phyloP scores from a whole-genome alignment of 1,140 invertebrate species.

The Cecropterus lyciades region DNA sequence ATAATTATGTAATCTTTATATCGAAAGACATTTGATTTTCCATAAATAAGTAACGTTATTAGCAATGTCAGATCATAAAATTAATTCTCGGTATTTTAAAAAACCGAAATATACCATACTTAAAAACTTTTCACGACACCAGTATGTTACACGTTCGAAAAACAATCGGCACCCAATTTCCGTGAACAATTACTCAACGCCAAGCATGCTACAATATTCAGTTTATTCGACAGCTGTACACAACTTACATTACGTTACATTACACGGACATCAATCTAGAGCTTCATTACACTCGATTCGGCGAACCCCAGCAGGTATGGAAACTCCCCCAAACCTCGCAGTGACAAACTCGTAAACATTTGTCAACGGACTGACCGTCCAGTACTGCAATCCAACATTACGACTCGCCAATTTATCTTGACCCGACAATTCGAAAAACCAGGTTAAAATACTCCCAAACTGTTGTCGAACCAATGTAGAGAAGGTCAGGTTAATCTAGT shows the following conservation, averaged over 20 bases:
- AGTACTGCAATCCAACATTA: conserved; percentile 67
- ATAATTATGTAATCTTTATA: too few relatives aligned
- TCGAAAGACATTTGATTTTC: too few relatives aligned
- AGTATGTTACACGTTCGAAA: not conserved
- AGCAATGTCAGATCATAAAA: too few relatives aligned
- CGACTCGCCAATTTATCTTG: conserved; percentile 49
- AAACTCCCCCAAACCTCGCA: conserved; percentile 52
- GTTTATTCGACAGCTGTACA: conserved; percentile 31
- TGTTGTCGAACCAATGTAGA: not conserved
- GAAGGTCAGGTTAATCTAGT: conserved; percentile 53
- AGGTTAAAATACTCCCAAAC: conserved; percentile 1
- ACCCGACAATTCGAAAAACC: conserved; percentile 37
- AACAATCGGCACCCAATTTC: conserved; percentile 21
- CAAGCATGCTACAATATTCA: conserved; percentile 11
- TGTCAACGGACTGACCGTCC: conserved; percentile 72
- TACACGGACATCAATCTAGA: conserved; percentile 41
- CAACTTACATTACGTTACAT: conserved; percentile 38
- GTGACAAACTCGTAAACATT: conserved; percentile 83
- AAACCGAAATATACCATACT: too few relatives aligned
- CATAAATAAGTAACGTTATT: too few relatives aligned
- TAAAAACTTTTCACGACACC: too few relatives aligned
- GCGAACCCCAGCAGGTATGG: conserved; percentile 48
- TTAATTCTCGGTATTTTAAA: too few relatives aligned
- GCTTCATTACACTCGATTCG: conserved; percentile 58
- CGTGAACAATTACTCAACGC: conserved; percentile 18